phyloP scores from a whole-genome alignment of 2,888 invertebrate species.

The Rhaphigaster nebulosa region DNA sequence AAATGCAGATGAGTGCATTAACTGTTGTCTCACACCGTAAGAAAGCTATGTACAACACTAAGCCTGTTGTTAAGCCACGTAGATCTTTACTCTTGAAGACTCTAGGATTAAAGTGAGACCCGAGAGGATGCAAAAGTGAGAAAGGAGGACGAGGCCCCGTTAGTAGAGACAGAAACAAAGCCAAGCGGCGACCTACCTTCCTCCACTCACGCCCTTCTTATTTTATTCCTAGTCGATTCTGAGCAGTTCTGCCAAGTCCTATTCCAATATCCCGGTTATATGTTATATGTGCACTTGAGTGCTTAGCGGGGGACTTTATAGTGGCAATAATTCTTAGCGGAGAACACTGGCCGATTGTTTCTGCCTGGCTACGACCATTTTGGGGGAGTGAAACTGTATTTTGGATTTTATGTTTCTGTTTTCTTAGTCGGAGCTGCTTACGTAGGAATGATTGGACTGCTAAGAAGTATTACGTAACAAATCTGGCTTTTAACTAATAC shows the following conservation, averaged over 20 bases:
- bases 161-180: conserved; percentile 24
- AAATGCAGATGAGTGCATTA: no score
- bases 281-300: background rate
- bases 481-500: no score
- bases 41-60: background rate
- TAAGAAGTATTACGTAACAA: no score
- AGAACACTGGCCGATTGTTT: conserved; percentile 14
- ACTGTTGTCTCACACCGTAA: background rate
- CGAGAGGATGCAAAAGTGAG: conserved; percentile 29
- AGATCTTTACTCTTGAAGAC: background rate
- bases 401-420: background rate
- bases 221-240: background rate
- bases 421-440: background rate
- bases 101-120: background rate
- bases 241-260: background rate
- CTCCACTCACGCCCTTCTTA: background rate
- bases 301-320: background rate
- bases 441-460: background rate
- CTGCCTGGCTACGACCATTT: background rate
- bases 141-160: conserved; percentile 38
- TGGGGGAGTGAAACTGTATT: background rate
- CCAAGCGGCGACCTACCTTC: conserved; percentile 1
- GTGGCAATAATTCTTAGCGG: background rate
- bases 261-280: background rate
- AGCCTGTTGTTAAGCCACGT: background rate